Evolutionary conservation across 2,888 invertebrate genomes (phyloP).

Genomic region (Eutolmus rufibarbis): DNA sequence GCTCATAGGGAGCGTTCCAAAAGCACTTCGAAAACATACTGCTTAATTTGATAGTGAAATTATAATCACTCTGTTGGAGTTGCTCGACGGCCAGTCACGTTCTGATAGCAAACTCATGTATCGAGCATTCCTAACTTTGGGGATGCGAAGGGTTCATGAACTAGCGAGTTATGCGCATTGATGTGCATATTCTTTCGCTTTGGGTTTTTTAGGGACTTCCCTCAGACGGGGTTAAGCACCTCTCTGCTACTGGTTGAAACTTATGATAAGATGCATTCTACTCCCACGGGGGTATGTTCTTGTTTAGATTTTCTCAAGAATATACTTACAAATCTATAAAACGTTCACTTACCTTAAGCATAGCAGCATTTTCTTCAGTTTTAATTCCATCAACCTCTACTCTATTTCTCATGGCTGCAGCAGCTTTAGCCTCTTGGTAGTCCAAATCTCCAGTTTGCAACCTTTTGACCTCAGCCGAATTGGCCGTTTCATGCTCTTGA

Average conservation of each 20-base stretch:
- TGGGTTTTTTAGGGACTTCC: background rate
- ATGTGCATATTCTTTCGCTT: background rate
- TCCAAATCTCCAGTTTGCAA: conserved; percentile 83
- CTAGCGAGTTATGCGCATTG: conserved; percentile 37
- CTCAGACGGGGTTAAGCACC: background rate
- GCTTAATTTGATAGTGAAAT: background rate
- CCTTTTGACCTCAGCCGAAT: conserved; percentile 75
- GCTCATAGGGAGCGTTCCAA: background rate
- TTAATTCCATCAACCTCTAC: conserved; percentile 85
- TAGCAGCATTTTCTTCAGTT: conserved; percentile 84
- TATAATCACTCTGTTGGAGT: background rate
- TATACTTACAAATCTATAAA: background rate
- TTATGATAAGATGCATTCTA: background rate
- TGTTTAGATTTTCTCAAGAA: background rate
- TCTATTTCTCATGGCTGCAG: conserved; percentile 78
- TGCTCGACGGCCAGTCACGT: background rate
- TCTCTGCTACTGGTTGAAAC: background rate
- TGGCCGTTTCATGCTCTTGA: conserved; percentile 75
- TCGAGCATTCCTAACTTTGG: background rate
- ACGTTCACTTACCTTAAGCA: conserved; percentile 74
- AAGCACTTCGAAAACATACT: background rate
- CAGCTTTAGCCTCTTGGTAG: conserved; percentile 80
- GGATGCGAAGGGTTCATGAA: conserved; percentile 30
- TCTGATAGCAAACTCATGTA: background rate
- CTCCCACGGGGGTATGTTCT: background rate